Conservation (phyloP, 2,113 vertebrate genomes). For the Cyanoliseus patagonus region DNA sequence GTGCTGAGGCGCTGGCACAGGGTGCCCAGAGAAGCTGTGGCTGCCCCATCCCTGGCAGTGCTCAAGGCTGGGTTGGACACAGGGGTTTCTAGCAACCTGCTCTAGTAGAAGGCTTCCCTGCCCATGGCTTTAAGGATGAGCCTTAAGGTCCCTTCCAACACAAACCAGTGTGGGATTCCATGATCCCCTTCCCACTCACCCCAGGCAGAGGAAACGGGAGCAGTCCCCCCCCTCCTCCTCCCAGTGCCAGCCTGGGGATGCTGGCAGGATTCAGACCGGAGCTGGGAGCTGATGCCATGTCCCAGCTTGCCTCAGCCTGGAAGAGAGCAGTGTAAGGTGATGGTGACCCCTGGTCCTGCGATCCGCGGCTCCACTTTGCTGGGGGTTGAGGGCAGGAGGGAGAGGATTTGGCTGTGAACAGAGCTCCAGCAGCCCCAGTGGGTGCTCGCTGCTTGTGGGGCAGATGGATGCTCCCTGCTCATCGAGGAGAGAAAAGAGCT, state of each 20-base stretch:
- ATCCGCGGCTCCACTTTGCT: not conserved
- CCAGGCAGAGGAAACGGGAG: not conserved
- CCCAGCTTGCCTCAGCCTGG: not conserved
- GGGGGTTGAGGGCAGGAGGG: not conserved
- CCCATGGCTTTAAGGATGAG: not conserved
- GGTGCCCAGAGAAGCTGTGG: too few species aligned
- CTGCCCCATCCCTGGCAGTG: not conserved
- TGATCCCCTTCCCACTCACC: not conserved
- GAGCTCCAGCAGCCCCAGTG: not conserved
- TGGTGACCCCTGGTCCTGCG: not conserved
- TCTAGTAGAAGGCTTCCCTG: not conserved
- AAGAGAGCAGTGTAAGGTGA: not conserved
- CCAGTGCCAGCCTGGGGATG: not conserved
- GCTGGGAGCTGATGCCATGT: not conserved
- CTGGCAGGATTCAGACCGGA: accelerated
- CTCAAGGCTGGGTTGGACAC: not conserved
- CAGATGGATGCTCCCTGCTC: constrained; percentile 14
- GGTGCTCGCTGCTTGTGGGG: not conserved
- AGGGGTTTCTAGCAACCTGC: not conserved
- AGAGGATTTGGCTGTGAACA: constrained; percentile 21
- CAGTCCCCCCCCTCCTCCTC: not conserved
- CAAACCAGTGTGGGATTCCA: not conserved
- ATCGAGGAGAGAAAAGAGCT: not conserved
- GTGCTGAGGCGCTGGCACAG: too few species aligned
- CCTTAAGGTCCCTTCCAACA: not conserved